A percentile compares a stretch with the other conserved stretches of the same genome.
Evolutionary conservation across 2,888 invertebrate species (phyloP).

Genomic region (Limnephilus lunatus): DNA sequence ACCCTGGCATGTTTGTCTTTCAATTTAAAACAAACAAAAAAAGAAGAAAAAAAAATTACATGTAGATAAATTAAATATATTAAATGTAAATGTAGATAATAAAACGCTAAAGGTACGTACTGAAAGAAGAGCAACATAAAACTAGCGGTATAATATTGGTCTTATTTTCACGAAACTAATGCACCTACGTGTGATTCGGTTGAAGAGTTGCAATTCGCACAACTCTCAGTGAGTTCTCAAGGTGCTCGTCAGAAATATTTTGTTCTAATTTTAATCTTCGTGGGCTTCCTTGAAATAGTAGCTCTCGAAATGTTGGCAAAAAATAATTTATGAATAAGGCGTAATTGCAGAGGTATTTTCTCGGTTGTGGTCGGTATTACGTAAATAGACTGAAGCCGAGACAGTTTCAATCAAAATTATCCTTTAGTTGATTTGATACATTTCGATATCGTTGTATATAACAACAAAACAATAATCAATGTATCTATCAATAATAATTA

Average conservation of each 20-base stretch:
- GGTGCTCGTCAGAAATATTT: neutral
- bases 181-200: neutral
- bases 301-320: neutral
- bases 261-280: neutral
- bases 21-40: too few species aligned
- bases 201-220: neutral
- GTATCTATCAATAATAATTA: too few species aligned
- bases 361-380: neutral
- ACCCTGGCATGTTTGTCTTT: too few species aligned
- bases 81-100: too few species aligned
- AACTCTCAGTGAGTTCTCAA: neutral
- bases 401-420: neutral
- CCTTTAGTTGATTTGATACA: neutral
- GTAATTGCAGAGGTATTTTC: neutral
- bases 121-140: neutral
- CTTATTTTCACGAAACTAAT: neutral
- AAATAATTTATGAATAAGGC: neutral
- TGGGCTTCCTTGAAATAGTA: neutral
- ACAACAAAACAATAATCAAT: too few species aligned
- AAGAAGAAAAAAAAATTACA: too few species aligned
- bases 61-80: too few species aligned
- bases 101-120: too few species aligned
- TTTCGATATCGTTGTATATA: too few species aligned
- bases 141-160: neutral
- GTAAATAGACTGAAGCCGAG: neutral